Conservation (phyloP, 2,113 vertebrate genomes). For the Bujurquina vittata region DNA sequence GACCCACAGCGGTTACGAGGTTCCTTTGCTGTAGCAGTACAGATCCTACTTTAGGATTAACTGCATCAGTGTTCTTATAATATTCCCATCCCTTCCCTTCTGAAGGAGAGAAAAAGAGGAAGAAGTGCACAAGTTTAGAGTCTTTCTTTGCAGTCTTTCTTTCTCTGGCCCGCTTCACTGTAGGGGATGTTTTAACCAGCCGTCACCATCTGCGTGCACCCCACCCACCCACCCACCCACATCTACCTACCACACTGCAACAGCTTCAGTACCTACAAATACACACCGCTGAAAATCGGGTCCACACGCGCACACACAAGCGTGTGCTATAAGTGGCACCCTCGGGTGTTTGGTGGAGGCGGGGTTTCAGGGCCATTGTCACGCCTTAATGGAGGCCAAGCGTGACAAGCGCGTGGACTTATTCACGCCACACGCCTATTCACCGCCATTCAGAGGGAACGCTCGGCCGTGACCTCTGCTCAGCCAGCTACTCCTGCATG, state of each 20-base stretch:
- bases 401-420: constrained; percentile 82
- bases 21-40: too few relatives aligned
- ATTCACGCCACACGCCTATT: constrained; percentile 88
- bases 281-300: constrained; percentile 24
- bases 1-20: background rate
- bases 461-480: constrained; percentile 79
- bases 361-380: constrained; percentile 76
- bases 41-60: too few relatives aligned
- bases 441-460: constrained; percentile 81
- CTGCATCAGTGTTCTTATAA: background rate
- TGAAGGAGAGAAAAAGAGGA: background rate
- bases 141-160: constrained; percentile 15
- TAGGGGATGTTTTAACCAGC: constrained; percentile 61
- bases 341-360: constrained; percentile 34
- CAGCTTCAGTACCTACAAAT: constrained; percentile 14
- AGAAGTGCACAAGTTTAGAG: background rate
- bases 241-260: constrained; percentile 29
- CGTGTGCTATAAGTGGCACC: constrained; percentile 57
- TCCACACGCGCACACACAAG: constrained; percentile 34
- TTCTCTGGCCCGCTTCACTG: constrained; percentile 26
- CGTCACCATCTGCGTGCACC: constrained; percentile 63
- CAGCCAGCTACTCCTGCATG: constrained; percentile 29
- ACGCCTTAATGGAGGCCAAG: constrained; percentile 76
- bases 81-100: background rate
- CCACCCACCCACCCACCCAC: constrained; percentile 26